These are phyloP conservation scores for Lutjanus argentimaculatus DNA, from an alignment of 2,797 vertebrate genomes.

Conservation along the genomic window DNA sequence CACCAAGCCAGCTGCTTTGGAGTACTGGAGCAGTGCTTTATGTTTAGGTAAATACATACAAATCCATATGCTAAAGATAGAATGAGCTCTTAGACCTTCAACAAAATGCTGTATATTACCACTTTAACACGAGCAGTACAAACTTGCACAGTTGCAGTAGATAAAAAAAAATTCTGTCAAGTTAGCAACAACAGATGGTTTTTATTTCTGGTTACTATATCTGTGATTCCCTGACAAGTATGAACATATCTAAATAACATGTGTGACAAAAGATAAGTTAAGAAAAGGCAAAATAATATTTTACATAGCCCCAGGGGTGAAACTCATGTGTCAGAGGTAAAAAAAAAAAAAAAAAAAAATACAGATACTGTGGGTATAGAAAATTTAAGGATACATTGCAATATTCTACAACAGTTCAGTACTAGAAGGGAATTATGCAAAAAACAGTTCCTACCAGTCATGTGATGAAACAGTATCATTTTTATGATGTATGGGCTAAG, in stretches of 20 bases:
- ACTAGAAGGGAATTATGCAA: not conserved
- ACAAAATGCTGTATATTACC: constrained; percentile 43
- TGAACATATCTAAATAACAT: constrained; percentile 9
- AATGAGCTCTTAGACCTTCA: constrained; percentile 54
- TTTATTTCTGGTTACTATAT: constrained; percentile 30
- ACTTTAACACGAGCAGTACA: constrained; percentile 9
- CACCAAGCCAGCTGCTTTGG: constrained; percentile 69
- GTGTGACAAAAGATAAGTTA: constrained; percentile 13
- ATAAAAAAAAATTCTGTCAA: constrained; percentile 38
- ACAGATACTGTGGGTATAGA: not conserved
- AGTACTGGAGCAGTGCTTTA: constrained; percentile 55
- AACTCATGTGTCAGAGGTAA: not conserved
- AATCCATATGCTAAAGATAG: constrained; percentile 66
- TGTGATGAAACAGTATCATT: not conserved
- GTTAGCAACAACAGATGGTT: constrained; percentile 50
- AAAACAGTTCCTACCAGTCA: not conserved
- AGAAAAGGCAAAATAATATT: constrained; percentile 5
- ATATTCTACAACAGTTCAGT: not conserved
- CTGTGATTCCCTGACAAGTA: constrained; percentile 39
- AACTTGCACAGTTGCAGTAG: constrained; percentile 23
- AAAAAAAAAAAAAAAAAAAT: not conserved
- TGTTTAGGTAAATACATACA: constrained; percentile 65
- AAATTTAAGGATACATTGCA: not conserved
- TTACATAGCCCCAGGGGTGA: not conserved
- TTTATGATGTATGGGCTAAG: not conserved